Evolutionary conservation across 2,888 invertebrate genomes (phyloP).

Genomic region (Chalcosyrphus nemorum): DNA sequence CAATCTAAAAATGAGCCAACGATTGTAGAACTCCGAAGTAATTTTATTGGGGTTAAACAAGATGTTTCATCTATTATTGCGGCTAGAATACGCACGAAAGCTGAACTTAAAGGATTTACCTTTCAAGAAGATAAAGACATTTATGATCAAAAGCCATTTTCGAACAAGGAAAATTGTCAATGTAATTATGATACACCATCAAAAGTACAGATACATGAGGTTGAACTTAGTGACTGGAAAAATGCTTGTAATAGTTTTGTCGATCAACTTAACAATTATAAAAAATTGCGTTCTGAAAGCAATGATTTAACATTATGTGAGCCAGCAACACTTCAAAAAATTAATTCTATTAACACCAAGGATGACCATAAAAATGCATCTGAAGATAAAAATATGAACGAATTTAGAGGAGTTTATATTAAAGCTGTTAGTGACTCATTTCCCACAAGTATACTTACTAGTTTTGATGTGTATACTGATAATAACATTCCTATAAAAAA

Average conservation of each 20-base stretch:
- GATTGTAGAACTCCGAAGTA: not conserved
- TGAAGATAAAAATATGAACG: not conserved
- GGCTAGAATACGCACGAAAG: conserved; percentile 92
- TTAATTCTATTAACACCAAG: not conserved
- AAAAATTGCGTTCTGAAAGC: not conserved
- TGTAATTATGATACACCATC: conserved; percentile 39
- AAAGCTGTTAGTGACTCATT: not conserved
- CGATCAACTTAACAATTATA: conserved; percentile 84
- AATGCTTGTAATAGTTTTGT: conserved; percentile 90
- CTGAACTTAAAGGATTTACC: conserved; percentile 87
- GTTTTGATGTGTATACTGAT: too few species aligned
- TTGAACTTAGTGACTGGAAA: conserved; percentile 83
- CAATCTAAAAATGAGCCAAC: not conserved
- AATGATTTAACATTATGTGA: not conserved
- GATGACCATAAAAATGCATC: not conserved
- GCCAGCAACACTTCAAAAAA: not conserved
- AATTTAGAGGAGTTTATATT: not conserved
- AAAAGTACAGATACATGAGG: conserved; percentile 73
- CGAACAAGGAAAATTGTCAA: conserved; percentile 55
- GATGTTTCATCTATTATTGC: conserved; percentile 85
- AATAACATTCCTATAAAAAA: too few species aligned
- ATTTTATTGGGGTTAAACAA: conserved; percentile 58
- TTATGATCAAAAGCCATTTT: conserved; percentile 36
- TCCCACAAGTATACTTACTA: not conserved
- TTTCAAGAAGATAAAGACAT: conserved; percentile 74